phyloP scores from a whole-genome alignment of 1,140 invertebrate species.

The Musca domestica region DNA sequence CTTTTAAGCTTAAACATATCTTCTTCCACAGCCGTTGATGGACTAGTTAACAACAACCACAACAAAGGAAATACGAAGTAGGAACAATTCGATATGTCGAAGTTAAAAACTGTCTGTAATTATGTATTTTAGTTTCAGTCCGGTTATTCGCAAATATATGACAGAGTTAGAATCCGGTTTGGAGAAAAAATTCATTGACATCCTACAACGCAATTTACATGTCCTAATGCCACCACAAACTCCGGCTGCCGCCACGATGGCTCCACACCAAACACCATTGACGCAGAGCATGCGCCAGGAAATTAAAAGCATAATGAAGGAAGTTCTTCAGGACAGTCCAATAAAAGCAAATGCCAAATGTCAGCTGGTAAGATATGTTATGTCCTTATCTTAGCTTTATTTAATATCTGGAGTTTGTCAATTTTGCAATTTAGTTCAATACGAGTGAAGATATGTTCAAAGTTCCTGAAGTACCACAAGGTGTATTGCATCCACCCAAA shows the following conservation, averaged over 20 bases:
- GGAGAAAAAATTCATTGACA: conserved; percentile 21
- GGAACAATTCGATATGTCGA: not conserved
- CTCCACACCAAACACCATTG: not conserved
- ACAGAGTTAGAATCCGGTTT: conserved; percentile 22
- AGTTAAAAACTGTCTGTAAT: not conserved
- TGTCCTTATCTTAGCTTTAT: not conserved
- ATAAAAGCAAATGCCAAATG: conserved; percentile 16
- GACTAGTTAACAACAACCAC: not conserved
- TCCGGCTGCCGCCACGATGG: not conserved
- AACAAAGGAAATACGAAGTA: conserved; percentile 20
- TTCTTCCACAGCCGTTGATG: conserved; percentile 28
- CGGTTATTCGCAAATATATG: conserved; percentile 26
- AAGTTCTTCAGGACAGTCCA: conserved; percentile 12
- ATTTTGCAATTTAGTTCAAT: conserved; percentile 19
- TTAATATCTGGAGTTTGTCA: not conserved
- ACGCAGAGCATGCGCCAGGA: conserved; percentile 6
- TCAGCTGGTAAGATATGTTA: conserved; percentile 15
- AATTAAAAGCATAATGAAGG: conserved; percentile 18
- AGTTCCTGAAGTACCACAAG: conserved; percentile 10
- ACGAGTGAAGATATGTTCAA: conserved; percentile 22
- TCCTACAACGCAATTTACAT: conserved; percentile 4
- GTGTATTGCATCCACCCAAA: not conserved
- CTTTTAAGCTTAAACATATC: conserved; percentile 27
- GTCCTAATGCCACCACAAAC: not conserved
- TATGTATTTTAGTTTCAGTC: conserved; percentile 26